A percentile compares a stretch with the other conserved stretches of the same genome.
Evolutionary conservation across 1,140 invertebrate species (phyloP).

Genomic region (Calephelis nemesis): DNA sequence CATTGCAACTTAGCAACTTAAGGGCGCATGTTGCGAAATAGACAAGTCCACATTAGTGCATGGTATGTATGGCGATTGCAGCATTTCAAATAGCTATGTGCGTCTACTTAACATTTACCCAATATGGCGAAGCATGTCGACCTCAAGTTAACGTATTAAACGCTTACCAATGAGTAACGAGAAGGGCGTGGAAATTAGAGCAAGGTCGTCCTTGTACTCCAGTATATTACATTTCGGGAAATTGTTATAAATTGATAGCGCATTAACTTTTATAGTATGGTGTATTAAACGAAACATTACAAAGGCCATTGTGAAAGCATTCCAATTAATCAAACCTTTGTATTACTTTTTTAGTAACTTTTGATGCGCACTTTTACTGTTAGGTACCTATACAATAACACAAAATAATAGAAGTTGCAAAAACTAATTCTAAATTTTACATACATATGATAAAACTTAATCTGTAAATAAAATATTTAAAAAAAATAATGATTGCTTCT

Average conservation of each 20-base stretch:
- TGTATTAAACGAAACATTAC: no score
- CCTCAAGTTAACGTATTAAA: not conserved
- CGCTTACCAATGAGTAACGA: constrained; percentile 7
- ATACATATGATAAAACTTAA: no score
- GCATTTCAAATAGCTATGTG: not conserved
- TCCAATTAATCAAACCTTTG: no score
- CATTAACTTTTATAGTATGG: no score
- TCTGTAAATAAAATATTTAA: no score
- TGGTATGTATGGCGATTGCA: not conserved
- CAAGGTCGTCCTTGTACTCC: not conserved
- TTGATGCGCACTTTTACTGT: no score
- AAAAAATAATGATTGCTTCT: no score
- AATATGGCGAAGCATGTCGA: constrained; percentile 1
- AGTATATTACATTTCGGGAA: not conserved
- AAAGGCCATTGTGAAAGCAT: no score
- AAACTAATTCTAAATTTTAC: no score
- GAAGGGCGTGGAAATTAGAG: constrained; percentile 4
- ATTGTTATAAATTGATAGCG: not conserved
- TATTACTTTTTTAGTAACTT: no score
- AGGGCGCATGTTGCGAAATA: not conserved
- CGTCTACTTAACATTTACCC: constrained; percentile 1
- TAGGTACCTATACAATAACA: no score
- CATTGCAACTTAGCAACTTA: not conserved
- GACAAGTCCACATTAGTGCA: not conserved
- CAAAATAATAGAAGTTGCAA: no score